Percentiles rank a stretch among this genome's conserved stretches.
Conservation (phyloP, 2,888 invertebrate genomes). For the Drosophila eohydei region DNA sequence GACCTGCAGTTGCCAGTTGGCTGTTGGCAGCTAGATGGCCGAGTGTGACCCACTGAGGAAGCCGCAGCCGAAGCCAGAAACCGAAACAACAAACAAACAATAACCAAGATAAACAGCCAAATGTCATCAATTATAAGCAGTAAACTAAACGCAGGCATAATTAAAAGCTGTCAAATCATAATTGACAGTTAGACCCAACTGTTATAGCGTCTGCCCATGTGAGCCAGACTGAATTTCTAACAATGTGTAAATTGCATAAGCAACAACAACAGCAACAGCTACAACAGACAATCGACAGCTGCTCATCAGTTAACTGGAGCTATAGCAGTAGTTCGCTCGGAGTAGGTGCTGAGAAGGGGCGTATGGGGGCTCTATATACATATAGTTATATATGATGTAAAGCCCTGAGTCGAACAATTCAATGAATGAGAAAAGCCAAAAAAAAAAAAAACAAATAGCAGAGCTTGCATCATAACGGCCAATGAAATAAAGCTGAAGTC, state of each 20-base stretch:
- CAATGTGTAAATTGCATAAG: slow-evolving; percentile 77
- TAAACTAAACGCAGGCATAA: slow-evolving; percentile 55
- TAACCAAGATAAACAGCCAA: slow-evolving; percentile 26
- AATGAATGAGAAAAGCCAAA: slow-evolving; percentile 62
- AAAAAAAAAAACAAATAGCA: slow-evolving; percentile 8
- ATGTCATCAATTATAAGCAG: slow-evolving; percentile 70
- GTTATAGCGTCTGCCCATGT: slow-evolving; percentile 2
- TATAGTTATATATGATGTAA: slow-evolving; percentile 40
- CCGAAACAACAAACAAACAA: slow-evolving; percentile 20
- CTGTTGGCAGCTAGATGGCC: slow-evolving; percentile 26
- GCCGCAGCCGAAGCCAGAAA: neutral
- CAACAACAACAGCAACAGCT: slow-evolving; percentile 8
- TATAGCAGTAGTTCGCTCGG: slow-evolving; percentile 4
- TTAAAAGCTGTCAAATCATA: slow-evolving; percentile 77
- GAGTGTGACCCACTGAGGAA: slow-evolving; percentile 36
- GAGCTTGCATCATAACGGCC: slow-evolving; percentile 46
- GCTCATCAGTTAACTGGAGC: slow-evolving; percentile 47
- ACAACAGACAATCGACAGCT: slow-evolving; percentile 36
- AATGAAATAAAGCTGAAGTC: neutral
- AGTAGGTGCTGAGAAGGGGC: slow-evolving; percentile 2
- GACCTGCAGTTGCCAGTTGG: slow-evolving; percentile 34
- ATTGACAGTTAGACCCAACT: slow-evolving; percentile 50
- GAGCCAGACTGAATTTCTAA: slow-evolving; percentile 45
- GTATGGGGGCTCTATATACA: slow-evolving; percentile 4
- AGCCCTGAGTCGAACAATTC: slow-evolving; percentile 30